A percentile compares a stretch with the other conserved stretches of the same genome.
Evolutionary conservation across 2,888 invertebrate genomes (phyloP).

Genomic region (Rhynchonema sp.): DNA sequence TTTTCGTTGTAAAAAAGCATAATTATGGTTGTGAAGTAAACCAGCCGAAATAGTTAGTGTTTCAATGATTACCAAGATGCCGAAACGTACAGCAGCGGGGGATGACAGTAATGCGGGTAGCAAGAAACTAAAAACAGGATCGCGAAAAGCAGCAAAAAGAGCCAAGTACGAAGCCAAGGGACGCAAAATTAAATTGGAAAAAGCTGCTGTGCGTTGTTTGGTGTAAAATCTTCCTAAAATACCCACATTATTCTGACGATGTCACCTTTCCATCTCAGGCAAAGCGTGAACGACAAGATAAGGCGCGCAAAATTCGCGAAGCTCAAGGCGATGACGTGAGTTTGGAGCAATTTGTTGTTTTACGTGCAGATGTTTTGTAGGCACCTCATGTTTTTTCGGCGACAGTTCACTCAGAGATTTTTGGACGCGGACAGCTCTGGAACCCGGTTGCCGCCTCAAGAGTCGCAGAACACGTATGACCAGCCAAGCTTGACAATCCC

Average conservation of each 20-base stretch:
- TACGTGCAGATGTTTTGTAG: no score
- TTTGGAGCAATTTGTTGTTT: not conserved
- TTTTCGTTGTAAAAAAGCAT: no score
- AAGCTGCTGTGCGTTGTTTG: not conserved
- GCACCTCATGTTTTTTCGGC: no score
- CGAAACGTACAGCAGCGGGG: not conserved
- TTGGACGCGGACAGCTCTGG: no score
- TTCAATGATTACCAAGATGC: not conserved
- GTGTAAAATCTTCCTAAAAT: not conserved
- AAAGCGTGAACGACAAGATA: not conserved
- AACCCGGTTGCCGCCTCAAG: no score
- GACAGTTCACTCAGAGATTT: no score
- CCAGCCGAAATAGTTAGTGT: no score
- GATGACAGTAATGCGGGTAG: not conserved
- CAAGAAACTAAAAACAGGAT: not conserved
- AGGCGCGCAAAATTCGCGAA: not conserved
- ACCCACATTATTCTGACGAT: not conserved
- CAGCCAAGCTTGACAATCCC: no score
- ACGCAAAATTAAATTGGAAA: not conserved
- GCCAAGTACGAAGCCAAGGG: not conserved
- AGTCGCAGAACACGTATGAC: no score
- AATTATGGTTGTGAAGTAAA: no score
- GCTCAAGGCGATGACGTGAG: not conserved
- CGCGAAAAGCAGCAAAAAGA: not conserved
- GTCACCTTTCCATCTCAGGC: not conserved